Conservation (phyloP, 2,888 invertebrate species). For the Ophioninae sp. region DNA sequence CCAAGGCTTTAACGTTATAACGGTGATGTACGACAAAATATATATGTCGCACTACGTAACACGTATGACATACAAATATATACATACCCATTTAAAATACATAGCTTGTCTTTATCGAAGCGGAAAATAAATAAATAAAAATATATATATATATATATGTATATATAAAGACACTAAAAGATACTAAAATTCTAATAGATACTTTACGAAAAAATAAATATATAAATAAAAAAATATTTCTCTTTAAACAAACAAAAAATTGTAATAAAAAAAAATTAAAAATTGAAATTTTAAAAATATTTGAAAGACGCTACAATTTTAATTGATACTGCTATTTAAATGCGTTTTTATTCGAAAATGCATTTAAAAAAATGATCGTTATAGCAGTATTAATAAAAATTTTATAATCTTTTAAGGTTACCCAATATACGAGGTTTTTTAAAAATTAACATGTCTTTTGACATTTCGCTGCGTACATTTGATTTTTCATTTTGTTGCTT, state of each 20-base stretch:
- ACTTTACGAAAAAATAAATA: too few relatives aligned
- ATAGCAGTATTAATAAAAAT: neutral
- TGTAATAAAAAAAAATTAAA: too few relatives aligned
- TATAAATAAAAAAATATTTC: too few relatives aligned
- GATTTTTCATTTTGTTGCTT: too few relatives aligned
- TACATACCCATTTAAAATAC: conserved; percentile 17
- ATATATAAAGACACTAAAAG: neutral
- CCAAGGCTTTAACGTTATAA: conserved; percentile 49
- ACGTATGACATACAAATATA: conserved; percentile 19
- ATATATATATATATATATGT: neutral
- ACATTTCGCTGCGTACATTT: too few relatives aligned
- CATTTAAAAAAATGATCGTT: neutral
- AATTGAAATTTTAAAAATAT: too few relatives aligned
- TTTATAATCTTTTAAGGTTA: neutral
- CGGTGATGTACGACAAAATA: conserved; percentile 24
- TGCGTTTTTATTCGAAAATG: too few relatives aligned
- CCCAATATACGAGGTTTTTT: neutral
- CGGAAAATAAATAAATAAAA: too few relatives aligned
- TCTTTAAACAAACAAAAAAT: too few relatives aligned
- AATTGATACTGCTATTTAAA: too few relatives aligned
- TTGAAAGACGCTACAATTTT: too few relatives aligned
- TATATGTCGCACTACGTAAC: conserved; percentile 22
- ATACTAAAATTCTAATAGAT: too few relatives aligned
- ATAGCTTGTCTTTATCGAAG: neutral
- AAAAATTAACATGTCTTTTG: neutral